phyloP scores from a whole-genome alignment of 1,140 invertebrate species.

The Coelopa frigida region DNA sequence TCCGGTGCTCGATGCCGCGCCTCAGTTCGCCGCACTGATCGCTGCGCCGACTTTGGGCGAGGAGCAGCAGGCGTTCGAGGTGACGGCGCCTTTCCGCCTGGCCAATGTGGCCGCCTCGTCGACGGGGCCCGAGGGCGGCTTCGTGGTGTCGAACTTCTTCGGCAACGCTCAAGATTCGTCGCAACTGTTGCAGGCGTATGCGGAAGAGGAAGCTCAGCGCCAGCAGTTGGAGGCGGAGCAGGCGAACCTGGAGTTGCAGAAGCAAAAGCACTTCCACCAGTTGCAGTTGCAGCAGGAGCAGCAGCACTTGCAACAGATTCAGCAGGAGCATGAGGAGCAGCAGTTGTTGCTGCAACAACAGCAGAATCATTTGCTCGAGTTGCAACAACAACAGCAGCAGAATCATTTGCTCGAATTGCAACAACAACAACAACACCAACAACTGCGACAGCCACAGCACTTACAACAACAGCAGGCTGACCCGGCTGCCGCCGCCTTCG shows the following conservation, averaged over 20 bases:
- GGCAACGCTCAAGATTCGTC: constrained; percentile 30
- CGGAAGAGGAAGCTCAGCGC: constrained; percentile 26
- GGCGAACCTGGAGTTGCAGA: constrained; percentile 27
- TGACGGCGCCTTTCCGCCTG: constrained; percentile 24
- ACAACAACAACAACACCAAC: constrained; percentile 19
- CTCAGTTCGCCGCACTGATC: constrained; percentile 37
- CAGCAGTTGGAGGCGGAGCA: constrained; percentile 34
- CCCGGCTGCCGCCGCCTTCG: constrained; percentile 28
- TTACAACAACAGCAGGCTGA: constrained; percentile 14
- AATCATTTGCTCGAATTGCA: constrained; percentile 23
- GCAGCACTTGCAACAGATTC: constrained; percentile 14
- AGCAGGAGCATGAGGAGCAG: constrained; percentile 16
- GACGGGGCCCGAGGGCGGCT: constrained; percentile 27
- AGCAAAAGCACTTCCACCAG: constrained; percentile 13
- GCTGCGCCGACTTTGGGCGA: constrained; percentile 31
- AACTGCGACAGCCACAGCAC: constrained; percentile 16
- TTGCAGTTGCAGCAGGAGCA: constrained; percentile 27
- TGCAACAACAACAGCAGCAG: constrained; percentile 18
- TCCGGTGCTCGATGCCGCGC: constrained; percentile 27
- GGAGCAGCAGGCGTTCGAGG: constrained; percentile 21
- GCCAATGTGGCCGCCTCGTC: constrained; percentile 23
- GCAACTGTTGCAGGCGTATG: constrained; percentile 31
- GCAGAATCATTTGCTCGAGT: constrained; percentile 16
- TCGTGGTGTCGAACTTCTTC: constrained; percentile 40
- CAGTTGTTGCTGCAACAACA: constrained; percentile 11